A percentile compares a stretch with the other conserved stretches of the same genome.
phyloP scores from a whole-genome alignment of 2,113 vertebrate genomes.

The Heterochromis multidens region DNA sequence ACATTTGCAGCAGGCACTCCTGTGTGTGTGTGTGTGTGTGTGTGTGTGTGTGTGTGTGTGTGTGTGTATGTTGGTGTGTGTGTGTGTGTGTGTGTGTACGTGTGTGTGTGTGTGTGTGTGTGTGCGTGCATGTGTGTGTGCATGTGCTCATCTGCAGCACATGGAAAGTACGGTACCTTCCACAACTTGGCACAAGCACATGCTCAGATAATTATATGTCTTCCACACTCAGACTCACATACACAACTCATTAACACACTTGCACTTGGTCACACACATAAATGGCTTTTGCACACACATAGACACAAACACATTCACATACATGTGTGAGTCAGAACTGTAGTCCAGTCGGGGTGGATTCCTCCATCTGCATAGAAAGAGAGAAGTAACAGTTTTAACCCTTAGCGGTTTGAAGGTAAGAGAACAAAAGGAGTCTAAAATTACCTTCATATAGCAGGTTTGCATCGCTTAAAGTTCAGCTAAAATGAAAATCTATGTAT shows the following conservation, averaged over 20 bases:
- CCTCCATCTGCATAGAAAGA: constrained; percentile 41
- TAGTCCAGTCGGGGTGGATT: constrained; percentile 43
- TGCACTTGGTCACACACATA: neutral
- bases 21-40: neutral
- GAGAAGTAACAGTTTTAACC: constrained; percentile 39
- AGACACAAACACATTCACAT: neutral
- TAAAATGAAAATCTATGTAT: neutral
- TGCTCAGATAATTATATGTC: constrained; percentile 65
- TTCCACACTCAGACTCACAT: constrained; percentile 8
- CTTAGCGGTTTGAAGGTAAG: constrained; percentile 10
- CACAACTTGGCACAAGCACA: constrained; percentile 65
- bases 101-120: neutral
- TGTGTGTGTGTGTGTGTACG: neutral
- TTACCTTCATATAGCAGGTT: neutral
- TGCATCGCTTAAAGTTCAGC: neutral
- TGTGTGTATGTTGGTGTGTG: neutral
- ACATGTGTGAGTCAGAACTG: constrained; percentile 34
- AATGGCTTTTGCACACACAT: neutral
- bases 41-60: neutral
- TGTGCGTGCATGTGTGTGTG: neutral
- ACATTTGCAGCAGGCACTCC: too few species aligned
- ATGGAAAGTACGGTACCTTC: constrained; percentile 75
- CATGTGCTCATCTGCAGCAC: constrained; percentile 32
- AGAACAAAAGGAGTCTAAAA: neutral
- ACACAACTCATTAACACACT: constrained; percentile 24